Evolutionary conservation across 1,140 invertebrate genomes (phyloP).

Genomic region (Polypedilum pembai): DNA sequence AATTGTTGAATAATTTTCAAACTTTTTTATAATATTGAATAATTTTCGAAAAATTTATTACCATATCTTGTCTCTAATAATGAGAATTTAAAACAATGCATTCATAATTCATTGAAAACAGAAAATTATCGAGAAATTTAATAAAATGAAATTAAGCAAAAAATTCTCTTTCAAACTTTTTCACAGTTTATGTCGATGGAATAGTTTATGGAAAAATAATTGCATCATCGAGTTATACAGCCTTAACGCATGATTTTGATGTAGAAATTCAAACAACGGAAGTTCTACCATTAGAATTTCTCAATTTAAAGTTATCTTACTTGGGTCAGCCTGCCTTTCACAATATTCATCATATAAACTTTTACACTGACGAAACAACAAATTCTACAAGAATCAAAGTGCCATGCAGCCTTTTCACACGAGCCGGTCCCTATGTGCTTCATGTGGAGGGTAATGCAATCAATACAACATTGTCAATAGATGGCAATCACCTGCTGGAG

Average conservation of each 20-base stretch:
- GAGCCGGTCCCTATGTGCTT: conserved; percentile 40
- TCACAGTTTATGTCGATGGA: conserved; percentile 41
- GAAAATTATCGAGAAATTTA: too few species aligned
- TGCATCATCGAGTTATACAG: conserved; percentile 50
- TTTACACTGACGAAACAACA: conserved; percentile 37
- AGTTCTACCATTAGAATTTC: not conserved
- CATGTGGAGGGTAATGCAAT: conserved; percentile 36
- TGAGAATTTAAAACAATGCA: too few species aligned
- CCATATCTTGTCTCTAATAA: too few species aligned
- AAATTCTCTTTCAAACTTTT: not conserved
- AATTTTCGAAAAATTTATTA: too few species aligned
- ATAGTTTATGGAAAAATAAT: conserved; percentile 43
- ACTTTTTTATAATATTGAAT: too few species aligned
- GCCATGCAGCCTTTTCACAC: conserved; percentile 39
- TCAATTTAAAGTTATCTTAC: not conserved
- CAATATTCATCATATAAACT: conserved; percentile 37
- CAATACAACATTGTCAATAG: conserved; percentile 15
- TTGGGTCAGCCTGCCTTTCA: conserved; percentile 34
- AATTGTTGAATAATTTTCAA: too few species aligned
- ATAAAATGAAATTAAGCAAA: too few species aligned
- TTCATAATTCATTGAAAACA: too few species aligned
- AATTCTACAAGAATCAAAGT: conserved; percentile 42
- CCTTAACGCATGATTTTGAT: conserved; percentile 54
- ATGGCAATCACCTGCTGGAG: not conserved
- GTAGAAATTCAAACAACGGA: conserved; percentile 43